Evolutionary conservation across 1,140 invertebrate species (phyloP).

Genomic region (Dolichoris vasculosae): DNA sequence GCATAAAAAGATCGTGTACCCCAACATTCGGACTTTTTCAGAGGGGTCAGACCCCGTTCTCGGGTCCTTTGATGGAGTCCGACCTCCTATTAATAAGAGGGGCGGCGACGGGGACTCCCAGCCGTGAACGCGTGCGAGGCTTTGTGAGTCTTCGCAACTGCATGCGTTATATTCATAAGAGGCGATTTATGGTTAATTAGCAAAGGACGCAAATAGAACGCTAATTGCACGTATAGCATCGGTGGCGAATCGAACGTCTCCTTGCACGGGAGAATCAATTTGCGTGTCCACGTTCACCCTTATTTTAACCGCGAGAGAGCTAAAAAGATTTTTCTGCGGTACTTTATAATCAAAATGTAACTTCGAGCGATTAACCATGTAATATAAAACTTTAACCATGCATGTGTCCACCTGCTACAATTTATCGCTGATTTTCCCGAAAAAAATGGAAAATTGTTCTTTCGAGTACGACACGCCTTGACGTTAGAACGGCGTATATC

Average conservation of each 20-base stretch:
- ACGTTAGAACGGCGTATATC: neutral
- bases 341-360: neutral
- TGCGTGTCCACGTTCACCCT: neutral
- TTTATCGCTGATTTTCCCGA: neutral
- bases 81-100: neutral
- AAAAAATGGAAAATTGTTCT: neutral
- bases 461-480: neutral
- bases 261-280: neutral
- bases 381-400: neutral
- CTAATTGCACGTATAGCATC: neutral
- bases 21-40: neutral
- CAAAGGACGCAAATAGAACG: neutral
- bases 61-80: constrained; percentile 14
- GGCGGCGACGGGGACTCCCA: neutral
- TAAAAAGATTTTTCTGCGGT: neutral
- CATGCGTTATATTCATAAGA: neutral
- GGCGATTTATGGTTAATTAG: constrained; percentile 37
- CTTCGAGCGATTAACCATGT: neutral
- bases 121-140: too few relatives aligned
- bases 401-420: neutral
- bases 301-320: neutral
- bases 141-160: neutral
- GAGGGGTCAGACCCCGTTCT: neutral
- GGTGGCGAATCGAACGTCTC: neutral
- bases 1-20: neutral